A percentile compares a stretch with the other conserved stretches of the same genome.
Evolutionary conservation across 1,140 invertebrate genomes (phyloP).

Genomic region (Temnothorax longispinosus): DNA sequence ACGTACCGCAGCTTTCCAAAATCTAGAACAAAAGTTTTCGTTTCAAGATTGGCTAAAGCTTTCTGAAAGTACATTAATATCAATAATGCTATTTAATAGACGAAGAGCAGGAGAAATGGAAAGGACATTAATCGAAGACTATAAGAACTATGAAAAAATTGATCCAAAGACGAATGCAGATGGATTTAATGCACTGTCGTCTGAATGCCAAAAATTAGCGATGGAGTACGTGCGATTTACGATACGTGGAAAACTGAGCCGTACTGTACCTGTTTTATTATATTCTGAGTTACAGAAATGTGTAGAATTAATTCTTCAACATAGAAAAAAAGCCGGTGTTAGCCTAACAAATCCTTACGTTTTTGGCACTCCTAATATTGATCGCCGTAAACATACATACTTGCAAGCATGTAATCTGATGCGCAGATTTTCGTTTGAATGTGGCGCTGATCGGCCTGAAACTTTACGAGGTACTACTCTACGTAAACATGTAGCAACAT

Average conservation of each 20-base stretch:
- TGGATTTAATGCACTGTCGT: background rate
- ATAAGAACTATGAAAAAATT: slow-evolving; percentile 10
- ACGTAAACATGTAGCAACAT: slow-evolving; percentile 63
- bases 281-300: background rate
- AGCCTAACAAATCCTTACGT: background rate
- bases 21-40: slow-evolving; percentile 6
- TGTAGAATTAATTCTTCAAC: slow-evolving; percentile 16
- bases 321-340: background rate
- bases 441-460: slow-evolving; percentile 37
- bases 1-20: slow-evolving; percentile 4
- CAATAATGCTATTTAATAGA: slow-evolving; percentile 57
- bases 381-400: background rate
- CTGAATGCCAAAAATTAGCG: background rate
- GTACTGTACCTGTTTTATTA: slow-evolving; percentile 20
- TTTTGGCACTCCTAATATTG: background rate
- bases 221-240: slow-evolving; percentile 12
- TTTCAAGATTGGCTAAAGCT: slow-evolving; percentile 29
- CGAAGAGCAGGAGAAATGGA: slow-evolving; percentile 57
- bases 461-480: slow-evolving; percentile 54
- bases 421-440: slow-evolving; percentile 26
- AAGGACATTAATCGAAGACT: slow-evolving; percentile 40
- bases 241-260: background rate
- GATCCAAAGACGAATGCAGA: background rate
- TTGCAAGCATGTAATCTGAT: slow-evolving; percentile 6
- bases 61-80: slow-evolving; percentile 46